Conservation (phyloP, 2,797 vertebrate species). For the Dicrostonyx torquatus region DNA sequence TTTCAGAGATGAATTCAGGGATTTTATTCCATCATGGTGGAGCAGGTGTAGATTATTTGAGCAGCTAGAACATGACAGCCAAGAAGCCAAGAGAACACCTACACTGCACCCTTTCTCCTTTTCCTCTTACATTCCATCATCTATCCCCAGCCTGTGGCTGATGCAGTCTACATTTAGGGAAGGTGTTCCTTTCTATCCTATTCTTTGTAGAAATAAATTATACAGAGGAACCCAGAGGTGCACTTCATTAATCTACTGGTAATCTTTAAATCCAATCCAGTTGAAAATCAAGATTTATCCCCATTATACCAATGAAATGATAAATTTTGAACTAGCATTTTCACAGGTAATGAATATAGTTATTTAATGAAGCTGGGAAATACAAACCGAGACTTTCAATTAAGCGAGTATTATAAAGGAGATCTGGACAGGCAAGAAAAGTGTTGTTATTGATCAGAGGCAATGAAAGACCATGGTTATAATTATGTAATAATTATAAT, state of each 20-base stretch:
- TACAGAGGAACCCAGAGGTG: neutral
- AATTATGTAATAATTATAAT: neutral
- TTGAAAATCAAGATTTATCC: neutral
- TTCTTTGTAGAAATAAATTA: neutral
- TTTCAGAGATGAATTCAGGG: neutral
- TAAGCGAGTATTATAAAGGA: neutral
- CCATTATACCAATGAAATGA: neutral
- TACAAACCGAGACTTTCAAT: neutral
- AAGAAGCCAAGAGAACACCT: neutral
- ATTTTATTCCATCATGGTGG: neutral
- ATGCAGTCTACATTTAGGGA: too few relatives aligned
- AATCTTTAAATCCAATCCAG: neutral
- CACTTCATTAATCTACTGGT: neutral
- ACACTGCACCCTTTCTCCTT: neutral
- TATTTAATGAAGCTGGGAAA: neutral
- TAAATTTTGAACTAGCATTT: constrained; percentile 11
- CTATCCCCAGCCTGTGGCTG: neutral
- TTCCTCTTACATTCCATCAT: neutral
- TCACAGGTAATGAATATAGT: neutral
- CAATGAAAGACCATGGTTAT: neutral
- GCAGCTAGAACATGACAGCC: too few relatives aligned
- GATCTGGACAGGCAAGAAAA: neutral
- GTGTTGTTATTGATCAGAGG: neutral
- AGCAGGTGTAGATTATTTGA: neutral
- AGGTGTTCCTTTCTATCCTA: neutral